Evolutionary conservation across 2,888 invertebrate genomes (phyloP).

Genomic region (Cacoxenus indagator): DNA sequence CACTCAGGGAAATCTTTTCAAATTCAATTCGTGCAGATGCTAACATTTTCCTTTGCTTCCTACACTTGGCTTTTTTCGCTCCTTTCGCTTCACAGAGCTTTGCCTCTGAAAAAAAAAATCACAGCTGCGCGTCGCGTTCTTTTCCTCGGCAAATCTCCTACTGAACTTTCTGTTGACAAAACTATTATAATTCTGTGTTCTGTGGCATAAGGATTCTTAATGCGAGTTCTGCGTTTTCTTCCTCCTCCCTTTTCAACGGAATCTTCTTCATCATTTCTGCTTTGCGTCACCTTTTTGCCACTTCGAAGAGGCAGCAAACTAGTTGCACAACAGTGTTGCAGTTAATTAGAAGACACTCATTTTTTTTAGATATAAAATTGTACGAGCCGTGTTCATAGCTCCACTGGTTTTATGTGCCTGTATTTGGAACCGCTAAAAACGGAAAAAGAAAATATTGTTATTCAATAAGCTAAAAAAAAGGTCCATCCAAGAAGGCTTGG

Average conservation of each 20-base stretch:
- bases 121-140: neutral
- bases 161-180: conserved; percentile 31
- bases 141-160: neutral
- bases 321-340: conserved; percentile 36
- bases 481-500: too few species aligned
- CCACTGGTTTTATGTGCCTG: neutral
- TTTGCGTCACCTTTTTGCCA: too few species aligned
- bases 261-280: too few species aligned
- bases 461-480: too few species aligned
- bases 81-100: conserved; percentile 38
- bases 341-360: conserved; percentile 50
- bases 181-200: conserved; percentile 4
- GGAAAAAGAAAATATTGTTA: too few species aligned
- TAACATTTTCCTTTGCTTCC: conserved; percentile 50
- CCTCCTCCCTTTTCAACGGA: conserved; percentile 21
- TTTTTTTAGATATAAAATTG: conserved; percentile 12
- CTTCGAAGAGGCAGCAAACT: too few species aligned
- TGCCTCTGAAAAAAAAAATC: neutral
- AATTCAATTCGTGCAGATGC: conserved; percentile 65
- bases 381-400: neutral
- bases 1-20: conserved; percentile 65
- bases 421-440: too few species aligned
- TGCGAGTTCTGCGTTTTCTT: conserved; percentile 6
- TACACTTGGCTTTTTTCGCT: conserved; percentile 59
- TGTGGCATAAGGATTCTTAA: conserved; percentile 13